Conservation (phyloP, 2,888 invertebrate genomes). For the Homarus gammarus region DNA sequence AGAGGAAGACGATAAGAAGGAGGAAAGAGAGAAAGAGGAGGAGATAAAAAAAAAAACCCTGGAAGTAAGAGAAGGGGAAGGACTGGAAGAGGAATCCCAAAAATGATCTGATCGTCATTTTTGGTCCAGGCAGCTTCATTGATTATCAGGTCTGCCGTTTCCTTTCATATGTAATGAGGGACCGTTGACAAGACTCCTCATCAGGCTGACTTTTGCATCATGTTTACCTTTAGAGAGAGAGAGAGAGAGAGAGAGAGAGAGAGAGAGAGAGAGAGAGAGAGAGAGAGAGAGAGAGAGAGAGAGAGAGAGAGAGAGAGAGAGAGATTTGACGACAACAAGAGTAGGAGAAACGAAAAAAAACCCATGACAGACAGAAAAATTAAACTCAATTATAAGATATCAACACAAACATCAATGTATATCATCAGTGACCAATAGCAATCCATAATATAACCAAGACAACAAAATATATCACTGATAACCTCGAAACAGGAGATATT, state of each 20-base stretch:
- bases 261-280: slow-evolving; percentile 39
- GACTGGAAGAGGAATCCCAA: too few species aligned
- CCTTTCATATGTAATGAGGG: too few species aligned
- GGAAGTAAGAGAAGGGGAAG: too few species aligned
- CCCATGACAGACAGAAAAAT: not conserved
- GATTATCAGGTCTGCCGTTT: too few species aligned
- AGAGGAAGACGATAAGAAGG: too few species aligned
- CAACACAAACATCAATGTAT: not conserved
- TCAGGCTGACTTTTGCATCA: too few species aligned
- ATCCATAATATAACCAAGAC: not conserved
- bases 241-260: slow-evolving; percentile 9
- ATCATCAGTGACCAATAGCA: not conserved
- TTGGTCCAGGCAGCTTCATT: too few species aligned
- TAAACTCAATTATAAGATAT: not conserved
- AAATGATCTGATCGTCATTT: too few species aligned
- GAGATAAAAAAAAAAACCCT: too few species aligned
- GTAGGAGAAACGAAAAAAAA: not conserved
- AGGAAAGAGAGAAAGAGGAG: too few species aligned
- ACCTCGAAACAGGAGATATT: not conserved
- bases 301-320: slow-evolving; percentile 42
- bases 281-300: slow-evolving; percentile 34
- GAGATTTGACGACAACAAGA: not conserved
- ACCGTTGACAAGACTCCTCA: too few species aligned
- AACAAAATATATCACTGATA: not conserved
- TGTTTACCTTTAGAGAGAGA: too few species aligned